Conservation (phyloP, 2,113 vertebrate species). For the Psilopsiagon aymara region DNA sequence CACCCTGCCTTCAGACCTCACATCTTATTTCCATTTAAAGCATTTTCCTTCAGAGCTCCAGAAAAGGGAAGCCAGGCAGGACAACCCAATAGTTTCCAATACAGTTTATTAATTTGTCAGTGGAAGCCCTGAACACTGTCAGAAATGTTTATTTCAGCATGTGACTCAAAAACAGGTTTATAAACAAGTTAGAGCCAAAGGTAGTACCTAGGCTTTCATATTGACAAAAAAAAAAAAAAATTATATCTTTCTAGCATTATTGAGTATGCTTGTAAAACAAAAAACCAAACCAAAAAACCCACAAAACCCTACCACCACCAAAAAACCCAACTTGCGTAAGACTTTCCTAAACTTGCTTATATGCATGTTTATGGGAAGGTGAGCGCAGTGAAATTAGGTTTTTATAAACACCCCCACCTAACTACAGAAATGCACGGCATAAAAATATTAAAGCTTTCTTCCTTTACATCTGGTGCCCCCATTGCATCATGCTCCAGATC, state of each 20-base stretch:
- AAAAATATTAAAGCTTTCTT: background rate
- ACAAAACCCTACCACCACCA: background rate
- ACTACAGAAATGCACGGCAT: background rate
- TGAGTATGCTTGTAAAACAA: background rate
- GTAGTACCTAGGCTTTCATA: background rate
- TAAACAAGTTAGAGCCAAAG: background rate
- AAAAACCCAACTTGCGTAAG: background rate
- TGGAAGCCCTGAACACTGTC: background rate
- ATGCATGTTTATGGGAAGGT: background rate
- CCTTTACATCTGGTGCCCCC: background rate
- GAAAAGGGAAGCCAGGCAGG: background rate
- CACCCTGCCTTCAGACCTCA: background rate
- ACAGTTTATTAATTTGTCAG: background rate
- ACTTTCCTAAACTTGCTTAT: background rate
- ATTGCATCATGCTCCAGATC: background rate
- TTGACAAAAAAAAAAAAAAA: background rate
- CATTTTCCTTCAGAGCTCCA: background rate
- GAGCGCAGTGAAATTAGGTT: background rate
- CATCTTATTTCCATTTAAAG: background rate
- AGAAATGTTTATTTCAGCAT: background rate
- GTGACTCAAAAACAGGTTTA: background rate
- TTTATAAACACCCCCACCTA: background rate
- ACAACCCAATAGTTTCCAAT: background rate
- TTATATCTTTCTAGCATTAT: background rate
- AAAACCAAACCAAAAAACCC: fast-evolving